A percentile compares a stretch with the other conserved stretches of the same genome.
These are phyloP conservation scores for Operophtera brumata DNA, from an alignment of 2,888 invertebrate genomes.

Conservation along the genomic window DNA sequence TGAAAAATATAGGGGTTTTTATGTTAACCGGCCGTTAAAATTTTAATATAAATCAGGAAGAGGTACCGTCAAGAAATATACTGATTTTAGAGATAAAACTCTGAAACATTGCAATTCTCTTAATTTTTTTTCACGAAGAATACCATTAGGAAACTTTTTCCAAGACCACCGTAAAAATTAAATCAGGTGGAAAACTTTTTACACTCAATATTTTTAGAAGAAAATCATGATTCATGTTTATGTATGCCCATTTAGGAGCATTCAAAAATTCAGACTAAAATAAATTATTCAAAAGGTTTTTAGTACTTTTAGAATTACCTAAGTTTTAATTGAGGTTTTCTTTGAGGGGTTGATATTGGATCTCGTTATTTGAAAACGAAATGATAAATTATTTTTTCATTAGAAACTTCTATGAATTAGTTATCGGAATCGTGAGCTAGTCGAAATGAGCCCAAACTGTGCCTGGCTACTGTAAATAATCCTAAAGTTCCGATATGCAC, in stretches of 20 bases:
- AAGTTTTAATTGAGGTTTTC: neutral
- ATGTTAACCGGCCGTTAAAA: too few relatives aligned
- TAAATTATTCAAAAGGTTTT: conserved; percentile 21
- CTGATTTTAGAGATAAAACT: too few relatives aligned
- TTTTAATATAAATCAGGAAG: too few relatives aligned
- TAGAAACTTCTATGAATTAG: too few relatives aligned
- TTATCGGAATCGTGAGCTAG: too few relatives aligned
- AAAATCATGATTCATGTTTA: conserved; percentile 39
- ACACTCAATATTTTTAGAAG: conserved; percentile 34
- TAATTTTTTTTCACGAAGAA: neutral
- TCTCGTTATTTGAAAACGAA: too few relatives aligned
- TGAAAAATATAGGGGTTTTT: too few relatives aligned
- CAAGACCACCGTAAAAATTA: conserved; percentile 27
- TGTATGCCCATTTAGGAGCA: conserved; percentile 38
- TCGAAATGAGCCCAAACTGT: too few relatives aligned
- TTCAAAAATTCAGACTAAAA: conserved; percentile 8
- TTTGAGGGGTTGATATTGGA: neutral
- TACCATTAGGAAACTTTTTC: neutral
- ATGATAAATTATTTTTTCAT: too few relatives aligned
- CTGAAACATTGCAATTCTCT: neutral
- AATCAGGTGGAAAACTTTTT: conserved; percentile 34
- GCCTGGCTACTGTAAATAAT: too few relatives aligned
- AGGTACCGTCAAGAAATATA: too few relatives aligned
- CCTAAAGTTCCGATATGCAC: too few relatives aligned
- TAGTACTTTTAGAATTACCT: conserved; percentile 13